These are phyloP conservation scores for Samia ricini DNA, from an alignment of 1,140 invertebrate genomes.

Conservation along the genomic window DNA sequence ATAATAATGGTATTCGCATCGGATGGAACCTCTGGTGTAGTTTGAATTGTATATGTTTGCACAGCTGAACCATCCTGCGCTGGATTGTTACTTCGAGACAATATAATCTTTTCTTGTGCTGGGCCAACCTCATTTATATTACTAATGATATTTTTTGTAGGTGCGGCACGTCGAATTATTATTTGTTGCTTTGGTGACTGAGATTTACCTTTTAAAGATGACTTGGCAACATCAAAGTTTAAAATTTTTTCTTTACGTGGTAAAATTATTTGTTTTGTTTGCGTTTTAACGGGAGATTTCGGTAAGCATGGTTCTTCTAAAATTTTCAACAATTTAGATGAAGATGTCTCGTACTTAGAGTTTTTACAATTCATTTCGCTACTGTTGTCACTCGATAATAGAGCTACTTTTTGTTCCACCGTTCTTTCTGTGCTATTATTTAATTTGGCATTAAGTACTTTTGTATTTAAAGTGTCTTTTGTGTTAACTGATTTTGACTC, in stretches of 20 bases:
- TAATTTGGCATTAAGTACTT: slow-evolving; percentile 15
- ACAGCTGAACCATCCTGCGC: slow-evolving; percentile 52
- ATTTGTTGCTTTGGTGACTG: slow-evolving; percentile 66
- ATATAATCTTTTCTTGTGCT: slow-evolving; percentile 63
- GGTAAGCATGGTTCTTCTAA: slow-evolving; percentile 62
- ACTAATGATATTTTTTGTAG: slow-evolving; percentile 54
- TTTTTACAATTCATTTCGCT: slow-evolving; percentile 31
- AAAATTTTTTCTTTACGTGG: slow-evolving; percentile 71
- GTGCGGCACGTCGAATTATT: slow-evolving; percentile 64
- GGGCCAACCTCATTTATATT: slow-evolving; percentile 47
- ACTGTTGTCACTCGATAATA: slow-evolving; percentile 35
- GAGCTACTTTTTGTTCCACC: slow-evolving; percentile 37
- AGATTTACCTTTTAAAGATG: slow-evolving; percentile 45
- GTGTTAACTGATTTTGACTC: slow-evolving; percentile 39
- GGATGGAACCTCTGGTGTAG: slow-evolving; percentile 40
- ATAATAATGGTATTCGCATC: slow-evolving; percentile 60
- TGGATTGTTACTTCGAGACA: slow-evolving; percentile 54
- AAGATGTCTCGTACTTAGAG: slow-evolving; percentile 39
- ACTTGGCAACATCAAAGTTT: slow-evolving; percentile 66
- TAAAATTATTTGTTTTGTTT: slow-evolving; percentile 53
- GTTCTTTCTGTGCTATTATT: slow-evolving; percentile 31
- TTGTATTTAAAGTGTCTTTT: slow-evolving; percentile 22
- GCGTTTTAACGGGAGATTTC: slow-evolving; percentile 38
- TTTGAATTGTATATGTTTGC: slow-evolving; percentile 71
- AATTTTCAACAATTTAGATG: slow-evolving; percentile 72